Evolutionary conservation across 2,113 vertebrate species (phyloP), one percentile per base, ranked within the genome.

Genomic region (Otolemur garnettii): DNA sequence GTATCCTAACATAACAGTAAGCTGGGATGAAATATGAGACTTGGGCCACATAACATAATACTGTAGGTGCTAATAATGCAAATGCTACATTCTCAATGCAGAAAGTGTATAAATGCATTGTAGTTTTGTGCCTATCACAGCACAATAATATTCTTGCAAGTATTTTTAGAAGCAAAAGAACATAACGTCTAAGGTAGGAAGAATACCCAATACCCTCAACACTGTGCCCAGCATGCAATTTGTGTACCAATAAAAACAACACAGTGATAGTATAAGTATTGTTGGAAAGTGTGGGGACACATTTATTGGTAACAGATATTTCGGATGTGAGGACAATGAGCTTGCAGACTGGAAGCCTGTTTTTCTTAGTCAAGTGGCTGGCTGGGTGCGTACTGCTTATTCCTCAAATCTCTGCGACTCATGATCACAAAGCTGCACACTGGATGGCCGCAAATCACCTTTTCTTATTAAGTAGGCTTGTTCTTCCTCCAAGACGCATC

Each of bases 111-210:
- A 91, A 91, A 91, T 84, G 19, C n/a, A 85, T 28, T 75, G 0
- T 50, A 60, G 60, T 90, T 90, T 72, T 72, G 18, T 33, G 57
- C 28, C 88, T 84, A 89, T 18, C 26, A 83, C 15, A 80, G 21
- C 3, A 93, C 4, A 57, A 90, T 93, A 38, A 35, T 93, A 87
- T 88, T 93, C 9, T 38, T 33, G 24, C 35, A 92, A 38, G 75
- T 94, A 96, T 57, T 78, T 55, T 91, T 85, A 87, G 26, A 87
- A 64, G 8, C 26, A 82, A 79, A 64, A 80, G 21, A 75, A 92
- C n/a, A 60, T 77, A 83, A 68, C 64, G 13, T 97, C 19, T 66
- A 89, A 53, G 69, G 10, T 15, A 83, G 5, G 15, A 86, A n/a
- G 55, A 68, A 60, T 71, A 10, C 7, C 50, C 35, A 45, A 53